A percentile compares a stretch with the other conserved stretches of the same genome.
Conservation (phyloP, 2,797 vertebrate species). For the Enteromius fasciolatus region DNA sequence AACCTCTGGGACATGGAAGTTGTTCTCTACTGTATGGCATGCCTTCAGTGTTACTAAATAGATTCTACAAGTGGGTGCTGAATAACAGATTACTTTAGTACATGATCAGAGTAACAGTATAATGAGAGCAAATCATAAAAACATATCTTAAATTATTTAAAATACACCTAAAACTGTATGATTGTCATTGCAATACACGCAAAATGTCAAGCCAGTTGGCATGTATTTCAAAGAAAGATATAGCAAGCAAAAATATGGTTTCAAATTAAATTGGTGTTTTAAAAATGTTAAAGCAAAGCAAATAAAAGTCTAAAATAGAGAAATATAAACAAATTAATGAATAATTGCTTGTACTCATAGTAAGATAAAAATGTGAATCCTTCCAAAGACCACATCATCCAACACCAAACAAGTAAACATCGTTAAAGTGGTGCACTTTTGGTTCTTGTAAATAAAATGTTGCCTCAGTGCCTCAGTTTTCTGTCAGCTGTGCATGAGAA, state of each 20-base stretch:
- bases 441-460: neutral
- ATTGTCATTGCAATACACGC: too few relatives aligned
- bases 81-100: constrained; percentile 10
- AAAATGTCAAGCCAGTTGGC: neutral
- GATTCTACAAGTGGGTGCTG: neutral
- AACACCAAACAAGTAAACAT: neutral
- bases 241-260: neutral
- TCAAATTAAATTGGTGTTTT: neutral
- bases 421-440: neutral
- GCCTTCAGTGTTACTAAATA: neutral
- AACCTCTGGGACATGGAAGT: constrained; percentile 18
- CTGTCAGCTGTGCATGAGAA: neutral
- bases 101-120: constrained; percentile 11
- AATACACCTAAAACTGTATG: neutral
- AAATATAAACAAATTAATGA: neutral
- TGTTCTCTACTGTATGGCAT: neutral
- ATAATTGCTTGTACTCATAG: neutral
- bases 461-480: neutral
- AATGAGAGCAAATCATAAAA: neutral
- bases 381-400: too few relatives aligned
- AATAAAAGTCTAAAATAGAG: neutral
- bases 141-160: neutral
- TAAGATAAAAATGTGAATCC: too few relatives aligned
- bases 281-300: neutral
- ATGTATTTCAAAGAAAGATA: neutral